phyloP scores from a whole-genome alignment of 2,113 vertebrate genomes.

The Psilopogon haemacephalus region DNA sequence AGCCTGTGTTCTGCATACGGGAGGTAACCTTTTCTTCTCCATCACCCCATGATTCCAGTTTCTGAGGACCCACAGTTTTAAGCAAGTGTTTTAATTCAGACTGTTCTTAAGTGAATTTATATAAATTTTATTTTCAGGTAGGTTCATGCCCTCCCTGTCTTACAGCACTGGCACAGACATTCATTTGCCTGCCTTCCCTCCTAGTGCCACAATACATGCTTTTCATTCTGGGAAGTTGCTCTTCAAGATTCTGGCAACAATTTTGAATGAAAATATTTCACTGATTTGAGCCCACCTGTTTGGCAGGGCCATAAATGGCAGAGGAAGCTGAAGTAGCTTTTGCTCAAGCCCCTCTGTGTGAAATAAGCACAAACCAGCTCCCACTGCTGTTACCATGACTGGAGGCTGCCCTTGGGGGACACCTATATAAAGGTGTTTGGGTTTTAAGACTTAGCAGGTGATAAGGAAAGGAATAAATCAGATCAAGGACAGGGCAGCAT shows the following conservation, averaged over 20 bases:
- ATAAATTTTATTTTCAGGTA: not conserved
- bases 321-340: slow-evolving; percentile 27
- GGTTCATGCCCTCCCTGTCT: not conserved
- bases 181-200: not conserved
- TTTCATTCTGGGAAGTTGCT: not conserved
- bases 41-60: not conserved
- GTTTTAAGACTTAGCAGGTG: not conserved
- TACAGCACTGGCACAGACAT: not conserved
- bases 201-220: not conserved
- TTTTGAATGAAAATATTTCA: slow-evolving; percentile 1
- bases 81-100: not conserved
- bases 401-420: not conserved
- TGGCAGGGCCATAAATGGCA: not conserved
- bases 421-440: not conserved
- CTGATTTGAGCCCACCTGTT: not conserved
- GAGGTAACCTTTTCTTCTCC: not conserved
- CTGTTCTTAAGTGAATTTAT: not conserved
- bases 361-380: not conserved
- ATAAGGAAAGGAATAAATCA: not conserved
- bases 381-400: not conserved
- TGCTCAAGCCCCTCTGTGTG: not conserved
- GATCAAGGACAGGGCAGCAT: not conserved
- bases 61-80: not conserved
- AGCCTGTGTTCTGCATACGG: not conserved
- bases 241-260: slow-evolving; percentile 34